Conservation (phyloP, 2,113 vertebrate species). For the Proteles cristata region DNA sequence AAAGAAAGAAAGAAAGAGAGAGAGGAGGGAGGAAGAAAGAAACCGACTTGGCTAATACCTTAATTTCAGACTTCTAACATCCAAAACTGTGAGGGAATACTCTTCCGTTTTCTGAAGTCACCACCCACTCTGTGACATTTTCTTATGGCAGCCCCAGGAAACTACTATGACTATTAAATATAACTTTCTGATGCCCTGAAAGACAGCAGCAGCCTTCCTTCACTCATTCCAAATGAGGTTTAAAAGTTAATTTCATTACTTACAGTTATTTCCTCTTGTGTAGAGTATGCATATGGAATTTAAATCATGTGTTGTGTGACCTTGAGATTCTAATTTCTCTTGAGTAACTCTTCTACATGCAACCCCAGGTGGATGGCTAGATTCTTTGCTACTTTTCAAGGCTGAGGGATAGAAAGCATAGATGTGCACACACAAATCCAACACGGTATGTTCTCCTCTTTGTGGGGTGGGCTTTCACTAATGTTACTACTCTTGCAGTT, state of each 20-base stretch:
- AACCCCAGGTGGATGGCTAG: background rate
- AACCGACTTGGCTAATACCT: background rate
- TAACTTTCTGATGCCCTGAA: background rate
- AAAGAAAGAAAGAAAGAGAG: too few relatives aligned
- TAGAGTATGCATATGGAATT: background rate
- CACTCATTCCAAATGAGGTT: background rate
- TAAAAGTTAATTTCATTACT: slow-evolving; percentile 37
- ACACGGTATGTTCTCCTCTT: background rate
- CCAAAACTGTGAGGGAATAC: background rate
- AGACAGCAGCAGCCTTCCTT: background rate
- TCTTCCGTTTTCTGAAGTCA: background rate
- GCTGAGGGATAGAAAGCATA: background rate
- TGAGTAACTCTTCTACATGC: background rate
- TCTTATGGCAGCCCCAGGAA: background rate
- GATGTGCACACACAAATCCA: background rate
- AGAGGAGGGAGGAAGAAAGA: background rate
- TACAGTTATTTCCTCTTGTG: background rate
- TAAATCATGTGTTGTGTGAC: background rate
- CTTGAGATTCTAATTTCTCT: slow-evolving; percentile 3
- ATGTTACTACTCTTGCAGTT: background rate
- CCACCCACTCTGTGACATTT: background rate
- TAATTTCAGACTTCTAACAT: background rate
- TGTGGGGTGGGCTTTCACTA: background rate
- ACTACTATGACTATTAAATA: background rate
- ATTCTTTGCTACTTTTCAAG: background rate